These are phyloP conservation scores for Wiebesia pumilae DNA, from an alignment of 1,140 invertebrate species.

Conservation along the genomic window DNA sequence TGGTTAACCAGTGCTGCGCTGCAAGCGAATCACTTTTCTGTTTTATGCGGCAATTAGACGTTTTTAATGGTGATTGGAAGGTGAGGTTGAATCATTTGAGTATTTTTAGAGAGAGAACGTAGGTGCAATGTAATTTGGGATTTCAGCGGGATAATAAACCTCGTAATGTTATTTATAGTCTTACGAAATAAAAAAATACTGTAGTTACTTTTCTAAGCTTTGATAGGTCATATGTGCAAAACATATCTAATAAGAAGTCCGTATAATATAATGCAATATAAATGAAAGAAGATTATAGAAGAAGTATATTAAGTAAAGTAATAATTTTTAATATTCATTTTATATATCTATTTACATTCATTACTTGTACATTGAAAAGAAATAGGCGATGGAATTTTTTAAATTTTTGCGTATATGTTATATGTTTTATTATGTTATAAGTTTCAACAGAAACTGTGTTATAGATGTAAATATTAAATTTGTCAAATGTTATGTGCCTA, in stretches of 20 bases:
- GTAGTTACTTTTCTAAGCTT: background rate
- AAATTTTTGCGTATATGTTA: too few relatives aligned
- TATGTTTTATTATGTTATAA: too few relatives aligned
- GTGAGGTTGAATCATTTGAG: constrained; percentile 1
- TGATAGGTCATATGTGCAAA: background rate
- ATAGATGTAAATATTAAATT: too few relatives aligned
- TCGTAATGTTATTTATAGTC: background rate
- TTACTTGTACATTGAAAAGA: too few relatives aligned
- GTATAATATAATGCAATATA: too few relatives aligned
- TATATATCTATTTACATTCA: too few relatives aligned
- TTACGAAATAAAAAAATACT: background rate
- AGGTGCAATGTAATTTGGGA: constrained; percentile 7
- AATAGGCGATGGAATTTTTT: too few relatives aligned
- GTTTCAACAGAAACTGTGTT: too few relatives aligned
- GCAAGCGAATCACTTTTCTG: background rate
- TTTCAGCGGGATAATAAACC: background rate
- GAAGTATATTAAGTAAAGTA: too few relatives aligned
- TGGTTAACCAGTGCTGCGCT: background rate
- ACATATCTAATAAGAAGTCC: background rate
- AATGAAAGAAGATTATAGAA: too few relatives aligned
- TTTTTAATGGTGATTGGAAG: constrained; percentile 40
- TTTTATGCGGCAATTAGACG: constrained; percentile 31
- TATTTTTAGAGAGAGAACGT: background rate
- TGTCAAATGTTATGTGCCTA: background rate
- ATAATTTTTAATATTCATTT: too few relatives aligned